Base-by-base conservation (phyloP, 1,140 invertebrate genomes). In the Drosophila triauraria region DNA sequence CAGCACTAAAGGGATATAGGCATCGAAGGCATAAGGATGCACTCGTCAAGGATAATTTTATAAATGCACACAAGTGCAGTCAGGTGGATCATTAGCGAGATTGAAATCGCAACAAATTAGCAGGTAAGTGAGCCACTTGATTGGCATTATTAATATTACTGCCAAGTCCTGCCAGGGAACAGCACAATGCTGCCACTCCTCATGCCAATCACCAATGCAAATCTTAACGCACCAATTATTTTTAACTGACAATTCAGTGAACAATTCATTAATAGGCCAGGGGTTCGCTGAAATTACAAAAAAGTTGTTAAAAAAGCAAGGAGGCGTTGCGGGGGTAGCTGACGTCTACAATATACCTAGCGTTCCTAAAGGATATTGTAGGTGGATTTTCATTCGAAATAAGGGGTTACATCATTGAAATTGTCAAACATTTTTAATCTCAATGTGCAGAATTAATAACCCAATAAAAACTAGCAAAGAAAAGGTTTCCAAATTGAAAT, bases 31-130 rank as follows among this genome's bases (percentile, higher is more conserved):
- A 30, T 30, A 30, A 6, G 27, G 27, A 30, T 30, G 27, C 27
- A 30, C 6, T 30, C 27, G 27, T 30, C 27, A 30, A 4, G 4
- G 27, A 30, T 30, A 30, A 30, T 30, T 30, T 30, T 6, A 30
- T 30, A 6, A 30, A 30, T 30, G 27, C 27, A 30, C 27, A 30
- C 6, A 1, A 30, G 27, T 30, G 27, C 53, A 56, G 13, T 56
- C 35, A 56, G 53, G 35, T 35, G 53, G 53, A 56, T 56, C 53
- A 40, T 56, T 56, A 15, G 35, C 53, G 35, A 40, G 53, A 38
- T 56, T 56, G 10, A 56, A 56, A 56, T 56, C 53, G 13, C 15
- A 56, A 10, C 32, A 35, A 56, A 56, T 56, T 56, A 56, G 35
- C 53, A 15, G 13, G 53, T 13, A 54, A 38, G 51, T 23, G 51